Base-by-base conservation (phyloP, 2,888 invertebrate genomes). In the Amblyteles armatorius region DNA sequence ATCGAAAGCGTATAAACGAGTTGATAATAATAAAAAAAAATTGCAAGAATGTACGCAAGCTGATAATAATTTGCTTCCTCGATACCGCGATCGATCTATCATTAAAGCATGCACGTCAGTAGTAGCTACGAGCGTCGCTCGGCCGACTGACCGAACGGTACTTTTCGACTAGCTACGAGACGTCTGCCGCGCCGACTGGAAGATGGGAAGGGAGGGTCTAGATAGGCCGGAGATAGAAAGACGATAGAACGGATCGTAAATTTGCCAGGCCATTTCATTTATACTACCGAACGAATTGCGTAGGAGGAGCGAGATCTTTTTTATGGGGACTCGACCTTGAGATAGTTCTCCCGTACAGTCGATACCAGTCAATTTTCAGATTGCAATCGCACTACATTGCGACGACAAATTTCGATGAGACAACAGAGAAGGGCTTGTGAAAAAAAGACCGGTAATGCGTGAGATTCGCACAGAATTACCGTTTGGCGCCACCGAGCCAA, bases 91-190 rank as follows among this genome's bases (percentile, higher is more conserved):
- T 40, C 13, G n/a, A 40, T 36, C 19, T 36, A n/a, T 40, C 68
- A 40, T 19, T 67, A 67, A 68, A 68, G 6, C 40, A 13, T 44
- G 40, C 40, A 19, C 55, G 22, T 55, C 55, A 22, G 57, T 57
- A 26, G 57, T 13, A 13, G 57, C 57, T 26, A 22, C 57, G 57
- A 19, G 7, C 19, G 7, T 22, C 55, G 55, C 19, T 55, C 36
- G 29, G 22, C 55, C 55, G 63, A 63, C 36, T 7, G 63, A 26
- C 16, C 63, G 63, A 16, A 33, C 63, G 63, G n/a, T 26, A 63
- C 63, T 63, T 63, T 63, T 13, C 63, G 36, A 63, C 63, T n/a
- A n/a, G 63, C 36, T 16, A 33, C 29, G 55, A 55, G 22, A 48
- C 13, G 16, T 3, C 16, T 0, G 3, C 44, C 13, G 44, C 16